Percentiles rank a stretch among this genome's conserved stretches.
These are phyloP conservation scores for Chiloscyllium plagiosum DNA, from an alignment of 2,113 vertebrate genomes.

Conservation along the genomic window DNA sequence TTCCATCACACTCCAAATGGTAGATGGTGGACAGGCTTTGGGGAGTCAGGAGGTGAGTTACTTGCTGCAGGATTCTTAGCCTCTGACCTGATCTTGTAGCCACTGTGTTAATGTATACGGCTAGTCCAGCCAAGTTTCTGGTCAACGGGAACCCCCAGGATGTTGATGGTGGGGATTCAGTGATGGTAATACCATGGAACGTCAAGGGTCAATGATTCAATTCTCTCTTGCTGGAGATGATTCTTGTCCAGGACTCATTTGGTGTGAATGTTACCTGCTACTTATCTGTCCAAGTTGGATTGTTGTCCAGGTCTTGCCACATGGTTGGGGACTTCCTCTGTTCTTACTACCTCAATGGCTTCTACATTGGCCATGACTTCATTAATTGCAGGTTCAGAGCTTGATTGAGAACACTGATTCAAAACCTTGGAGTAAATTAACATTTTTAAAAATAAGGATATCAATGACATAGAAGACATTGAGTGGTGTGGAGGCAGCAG, in stretches of 20 bases:
- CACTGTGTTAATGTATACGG: too few species aligned
- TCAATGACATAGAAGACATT: background rate
- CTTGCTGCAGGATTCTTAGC: background rate
- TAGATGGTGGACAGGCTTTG: background rate
- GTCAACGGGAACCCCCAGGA: background rate
- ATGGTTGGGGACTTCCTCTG: too few species aligned
- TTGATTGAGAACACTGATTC: background rate
- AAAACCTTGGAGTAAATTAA: too few species aligned
- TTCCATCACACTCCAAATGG: too few species aligned
- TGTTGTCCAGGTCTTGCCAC: too few species aligned
- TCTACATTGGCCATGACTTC: background rate
- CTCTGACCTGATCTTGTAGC: background rate
- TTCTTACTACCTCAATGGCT: background rate
- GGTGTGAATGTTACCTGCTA: background rate
- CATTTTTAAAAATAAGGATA: too few species aligned
- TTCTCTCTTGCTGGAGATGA: too few species aligned
- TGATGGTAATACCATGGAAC: too few species aligned
- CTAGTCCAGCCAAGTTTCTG: background rate
- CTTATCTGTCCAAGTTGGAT: background rate
- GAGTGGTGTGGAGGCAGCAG: too few species aligned
- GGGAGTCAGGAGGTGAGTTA: background rate
- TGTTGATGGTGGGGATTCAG: too few species aligned
- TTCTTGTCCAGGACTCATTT: background rate
- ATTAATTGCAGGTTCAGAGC: background rate
- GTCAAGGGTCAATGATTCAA: too few species aligned